phyloP scores from a whole-genome alignment of 2,113 vertebrate species.

The Heliornis fulica region DNA sequence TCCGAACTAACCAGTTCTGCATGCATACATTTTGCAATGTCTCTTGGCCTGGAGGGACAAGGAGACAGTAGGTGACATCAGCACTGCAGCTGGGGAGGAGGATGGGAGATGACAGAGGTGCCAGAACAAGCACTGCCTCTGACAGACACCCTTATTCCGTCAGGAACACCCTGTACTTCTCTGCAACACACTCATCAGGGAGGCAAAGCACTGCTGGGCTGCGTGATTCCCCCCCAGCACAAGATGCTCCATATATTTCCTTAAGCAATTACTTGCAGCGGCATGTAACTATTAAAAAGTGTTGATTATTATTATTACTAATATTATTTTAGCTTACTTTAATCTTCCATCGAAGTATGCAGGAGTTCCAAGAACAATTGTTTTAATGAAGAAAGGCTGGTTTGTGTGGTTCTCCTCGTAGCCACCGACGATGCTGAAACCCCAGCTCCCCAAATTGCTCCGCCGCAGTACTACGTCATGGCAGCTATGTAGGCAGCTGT shows the following conservation, averaged over 20 bases:
- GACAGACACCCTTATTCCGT: not conserved
- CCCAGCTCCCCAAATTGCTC: constrained; percentile 94
- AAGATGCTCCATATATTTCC: not conserved
- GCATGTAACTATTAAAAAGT: not conserved
- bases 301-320: not conserved
- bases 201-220: not conserved
- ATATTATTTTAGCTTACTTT: constrained; percentile 81
- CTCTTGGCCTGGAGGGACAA: not conserved
- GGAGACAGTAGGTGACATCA: not conserved
- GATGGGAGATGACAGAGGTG: not conserved
- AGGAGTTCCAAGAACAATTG: constrained; percentile 95
- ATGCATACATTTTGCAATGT: not conserved
- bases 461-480: constrained; percentile 94
- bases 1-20: not conserved
- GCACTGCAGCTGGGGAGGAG: not conserved
- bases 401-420: constrained; percentile 96
- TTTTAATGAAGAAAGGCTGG: constrained; percentile 99
- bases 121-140: not conserved
- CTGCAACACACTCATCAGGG: not conserved
- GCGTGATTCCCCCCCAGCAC: not conserved
- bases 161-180: not conserved
- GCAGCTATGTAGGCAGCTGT: constrained; percentile 91
- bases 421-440: constrained; percentile 96
- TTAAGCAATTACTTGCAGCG: not conserved
- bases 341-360: constrained; percentile 96